Conservation (phyloP, 1,140 invertebrate genomes). For the Drosophila tani region DNA sequence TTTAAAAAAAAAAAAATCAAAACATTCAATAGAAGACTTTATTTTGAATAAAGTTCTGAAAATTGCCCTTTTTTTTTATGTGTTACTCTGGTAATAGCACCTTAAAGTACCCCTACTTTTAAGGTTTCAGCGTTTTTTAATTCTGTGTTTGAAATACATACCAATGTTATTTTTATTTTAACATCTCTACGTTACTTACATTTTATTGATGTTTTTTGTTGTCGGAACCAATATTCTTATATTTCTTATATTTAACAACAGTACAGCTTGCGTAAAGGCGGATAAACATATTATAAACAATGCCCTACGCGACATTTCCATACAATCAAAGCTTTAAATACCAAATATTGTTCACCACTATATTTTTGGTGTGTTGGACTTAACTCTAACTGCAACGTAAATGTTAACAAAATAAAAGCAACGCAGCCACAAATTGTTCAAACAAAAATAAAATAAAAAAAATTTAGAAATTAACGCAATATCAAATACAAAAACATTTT, state of each 20-base stretch:
- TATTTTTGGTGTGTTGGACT: constrained; percentile 10
- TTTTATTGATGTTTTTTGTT: constrained; percentile 34
- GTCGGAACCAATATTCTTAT: neutral
- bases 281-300: neutral
- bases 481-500: constrained; percentile 56
- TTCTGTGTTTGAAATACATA: constrained; percentile 54
- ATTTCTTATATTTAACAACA: neutral
- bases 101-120: constrained; percentile 7
- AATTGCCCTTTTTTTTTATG: too few relatives aligned
- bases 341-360: constrained; percentile 6
- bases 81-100: too few relatives aligned
- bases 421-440: constrained; percentile 39
- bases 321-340: constrained; percentile 32
- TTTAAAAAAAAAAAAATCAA: too few relatives aligned
- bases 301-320: constrained; percentile 9
- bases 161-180: constrained; percentile 11
- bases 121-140: constrained; percentile 30
- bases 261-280: constrained; percentile 14
- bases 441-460: constrained; percentile 18
- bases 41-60: too few relatives aligned
- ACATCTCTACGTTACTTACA: constrained; percentile 7
- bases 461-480: constrained; percentile 5
- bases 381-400: constrained; percentile 34
- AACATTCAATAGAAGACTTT: too few relatives aligned
- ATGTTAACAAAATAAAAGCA: constrained; percentile 57